A percentile compares a stretch with the other conserved stretches of the same genome.
Evolutionary conservation across 2,888 invertebrate species (phyloP).

Genomic region (Andrena minutula): DNA sequence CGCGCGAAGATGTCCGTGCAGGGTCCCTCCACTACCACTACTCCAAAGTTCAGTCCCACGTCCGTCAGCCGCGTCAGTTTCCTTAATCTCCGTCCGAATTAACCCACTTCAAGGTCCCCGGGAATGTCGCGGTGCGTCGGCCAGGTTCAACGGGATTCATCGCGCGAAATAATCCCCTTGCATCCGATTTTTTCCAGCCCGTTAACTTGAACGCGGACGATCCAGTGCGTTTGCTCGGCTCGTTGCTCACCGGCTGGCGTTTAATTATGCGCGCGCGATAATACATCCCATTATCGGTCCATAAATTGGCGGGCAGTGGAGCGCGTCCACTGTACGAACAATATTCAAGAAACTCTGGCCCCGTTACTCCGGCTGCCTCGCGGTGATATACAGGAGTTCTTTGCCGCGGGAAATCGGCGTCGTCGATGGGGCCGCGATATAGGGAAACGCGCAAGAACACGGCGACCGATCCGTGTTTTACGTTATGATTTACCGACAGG

Average conservation of each 20-base stretch:
- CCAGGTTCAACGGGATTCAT: constrained; percentile 60
- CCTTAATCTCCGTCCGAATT: no score
- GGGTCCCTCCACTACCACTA: no score
- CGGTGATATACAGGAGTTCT: constrained; percentile 9
- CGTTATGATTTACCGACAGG: constrained; percentile 28
- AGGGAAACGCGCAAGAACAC: constrained; percentile 3
- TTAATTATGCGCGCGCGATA: constrained; percentile 64
- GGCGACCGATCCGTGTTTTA: constrained; percentile 15
- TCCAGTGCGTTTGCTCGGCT: constrained; percentile 28
- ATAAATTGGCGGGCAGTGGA: constrained; percentile 46
- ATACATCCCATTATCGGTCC: constrained; percentile 55
- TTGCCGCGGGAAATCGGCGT: constrained; percentile 28
- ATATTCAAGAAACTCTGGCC: constrained; percentile 5
- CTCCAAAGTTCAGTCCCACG: no score
- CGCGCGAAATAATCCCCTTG: constrained; percentile 51
- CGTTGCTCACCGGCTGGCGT: constrained; percentile 36
- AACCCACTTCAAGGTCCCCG: no score
- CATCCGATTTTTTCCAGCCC: constrained; percentile 51
- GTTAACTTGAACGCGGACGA: constrained; percentile 56
- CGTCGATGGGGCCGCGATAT: background rate
- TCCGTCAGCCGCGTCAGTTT: no score
- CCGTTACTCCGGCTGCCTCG: background rate
- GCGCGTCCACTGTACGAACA: constrained; percentile 39
- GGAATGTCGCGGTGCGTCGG: constrained; percentile 44
- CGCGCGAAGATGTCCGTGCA: no score